Conservation (phyloP, 1,140 invertebrate species). For the Anthonomus grandis region DNA sequence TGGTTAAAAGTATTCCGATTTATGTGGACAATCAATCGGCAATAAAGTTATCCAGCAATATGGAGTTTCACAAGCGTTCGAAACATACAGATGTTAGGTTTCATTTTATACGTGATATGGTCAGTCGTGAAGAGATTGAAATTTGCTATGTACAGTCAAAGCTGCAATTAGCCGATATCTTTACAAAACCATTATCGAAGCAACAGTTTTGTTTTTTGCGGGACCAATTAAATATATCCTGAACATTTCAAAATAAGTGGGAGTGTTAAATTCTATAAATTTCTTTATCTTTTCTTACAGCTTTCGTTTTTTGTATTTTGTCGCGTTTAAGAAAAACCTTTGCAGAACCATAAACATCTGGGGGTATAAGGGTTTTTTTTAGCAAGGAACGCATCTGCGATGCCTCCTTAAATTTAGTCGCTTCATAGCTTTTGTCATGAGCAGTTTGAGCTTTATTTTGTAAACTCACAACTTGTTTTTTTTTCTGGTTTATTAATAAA, state of each 20-base stretch:
- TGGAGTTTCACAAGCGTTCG: slow-evolving; percentile 16
- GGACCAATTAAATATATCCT: not conserved
- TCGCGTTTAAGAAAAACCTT: no score
- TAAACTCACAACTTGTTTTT: no score
- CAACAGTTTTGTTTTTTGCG: not conserved
- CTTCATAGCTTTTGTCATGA: no score
- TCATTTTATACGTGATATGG: slow-evolving; percentile 35
- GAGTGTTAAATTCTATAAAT: no score
- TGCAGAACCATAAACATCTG: no score
- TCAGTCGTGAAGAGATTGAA: slow-evolving; percentile 10
- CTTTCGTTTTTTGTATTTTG: no score
- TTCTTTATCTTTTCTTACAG: no score
- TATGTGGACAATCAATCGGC: slow-evolving; percentile 12
- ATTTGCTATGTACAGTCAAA: slow-evolving; percentile 14
- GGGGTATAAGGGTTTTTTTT: no score
- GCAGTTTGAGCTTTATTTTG: no score
- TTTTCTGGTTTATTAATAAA: no score
- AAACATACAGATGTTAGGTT: slow-evolving; percentile 45
- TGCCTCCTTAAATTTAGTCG: no score
- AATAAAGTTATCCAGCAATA: slow-evolving; percentile 1
- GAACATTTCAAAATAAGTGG: slow-evolving; percentile 11
- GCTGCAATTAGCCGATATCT: slow-evolving; percentile 25
- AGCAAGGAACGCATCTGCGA: no score
- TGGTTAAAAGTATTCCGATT: slow-evolving; percentile 13
- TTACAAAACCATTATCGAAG: slow-evolving; percentile 25